Evolutionary conservation across 2,888 invertebrate species (phyloP), one percentile per base, ranked within the genome.

Genomic region (Serrognathus titanus): DNA sequence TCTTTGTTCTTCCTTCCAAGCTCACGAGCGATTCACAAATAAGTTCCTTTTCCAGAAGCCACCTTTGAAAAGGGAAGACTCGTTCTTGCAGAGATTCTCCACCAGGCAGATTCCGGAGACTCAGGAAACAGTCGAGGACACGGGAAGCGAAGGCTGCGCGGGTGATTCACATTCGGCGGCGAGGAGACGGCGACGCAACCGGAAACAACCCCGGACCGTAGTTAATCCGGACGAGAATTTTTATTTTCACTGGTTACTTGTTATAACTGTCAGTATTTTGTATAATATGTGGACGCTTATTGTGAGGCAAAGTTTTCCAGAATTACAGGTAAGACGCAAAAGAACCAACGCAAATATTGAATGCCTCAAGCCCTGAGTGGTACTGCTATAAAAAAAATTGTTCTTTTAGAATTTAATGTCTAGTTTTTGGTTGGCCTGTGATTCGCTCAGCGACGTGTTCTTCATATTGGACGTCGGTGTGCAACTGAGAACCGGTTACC

Each of bases 231-330:
- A 97, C 79, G 94, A 94, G 72, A 94, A 93, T 78, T 92, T 94
- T 79, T 94, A 94, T 82, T 97, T 95, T 81, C 92, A 94, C 78
- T 97, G 97, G 97, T 80, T 97, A 66, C 89, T 93, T 83, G 78
- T 94, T 62, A 84, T 95, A 67, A 94, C 96, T 48, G 77, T 88
- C 63, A 93, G 94, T 75, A 92, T 96, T 66, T 84, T 97, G 58
- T 97, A 97, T 80, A 97, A 97, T 80, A 83, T 95, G 65, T 97
- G 97, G 97, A 92, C 96, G 35, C 83, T 94, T 62, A 97, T 97
- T 68, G 96, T 95, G 45, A 84, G 97, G 53, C 94, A 97, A 78
- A 95, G 95, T 74, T 91, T 97, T 77, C 93, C 94, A 16, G 96
- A 96, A 75, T 83, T 97, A 60, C 91, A 91, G 82, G 75, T 74